Evolutionary conservation across 2,797 vertebrate species (phyloP), one percentile per base, ranked within the genome.

Genomic region (Crax fasciolata): DNA sequence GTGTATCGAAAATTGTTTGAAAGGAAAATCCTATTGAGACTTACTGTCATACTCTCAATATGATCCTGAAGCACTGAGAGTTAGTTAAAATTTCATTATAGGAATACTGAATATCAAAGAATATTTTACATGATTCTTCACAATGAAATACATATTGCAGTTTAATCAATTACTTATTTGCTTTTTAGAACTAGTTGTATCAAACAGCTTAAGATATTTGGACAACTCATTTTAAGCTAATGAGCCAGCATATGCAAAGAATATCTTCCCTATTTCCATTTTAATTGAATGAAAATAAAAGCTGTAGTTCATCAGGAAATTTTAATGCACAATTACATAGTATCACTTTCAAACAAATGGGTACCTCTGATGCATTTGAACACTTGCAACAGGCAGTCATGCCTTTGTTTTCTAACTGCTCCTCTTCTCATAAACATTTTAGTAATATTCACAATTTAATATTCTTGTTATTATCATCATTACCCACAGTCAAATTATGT

Each of bases 11-110:
- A 80, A 54, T 66, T 85, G 13, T 87, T 94, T 96, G 3, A 51
- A 59, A 73, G 25, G 63, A 87, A 84, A 91, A 87, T 49, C 14
- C 21, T 43, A n/a, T 67, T 79, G 71, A 89, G 66, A 87, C 6
- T 83, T 80, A 39, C 3, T 70, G 71, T 68, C 12, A 35, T 59
- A 87, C 67, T 85, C 70, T 72, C 13, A 23, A 68, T 75, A 67
- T 55, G 80, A 90, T 71, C 28, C 21, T n/a, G 19, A 51, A 15
- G 66, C 19, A 63, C 4, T 14, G 9, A 58, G 11, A 73, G 17
- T 85, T 65, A 94, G 38, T 68, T 82, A 72, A 84, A 92, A 87
- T 32, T 91, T 91, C 32, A 66, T 94, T 95, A 82, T 30, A 87
- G 10, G 9, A 90, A 71, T 82, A 68, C 17, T 68, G 46, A 85